These are phyloP conservation scores for Strigamia crassipes DNA, from an alignment of 2,888 invertebrate genomes.

Conservation along the genomic window DNA sequence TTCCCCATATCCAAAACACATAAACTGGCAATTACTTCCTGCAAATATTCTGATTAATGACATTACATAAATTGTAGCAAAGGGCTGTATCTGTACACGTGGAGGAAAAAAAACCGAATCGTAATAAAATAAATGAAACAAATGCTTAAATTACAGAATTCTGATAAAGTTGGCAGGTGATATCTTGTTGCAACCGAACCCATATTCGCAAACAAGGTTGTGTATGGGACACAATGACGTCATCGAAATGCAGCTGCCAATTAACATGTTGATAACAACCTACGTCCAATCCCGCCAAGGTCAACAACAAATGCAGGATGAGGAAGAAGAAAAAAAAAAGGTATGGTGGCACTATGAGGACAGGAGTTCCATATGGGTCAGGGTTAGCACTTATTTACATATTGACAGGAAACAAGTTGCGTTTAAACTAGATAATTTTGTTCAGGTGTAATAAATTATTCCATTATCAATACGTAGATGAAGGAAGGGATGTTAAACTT, in stretches of 20 bases:
- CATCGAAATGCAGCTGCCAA: not conserved
- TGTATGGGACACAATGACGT: slow-evolving; percentile 1
- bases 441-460: not conserved
- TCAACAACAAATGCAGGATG: slow-evolving; percentile 10
- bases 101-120: not conserved
- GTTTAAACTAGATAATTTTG: slow-evolving; percentile 6
- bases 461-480: no score
- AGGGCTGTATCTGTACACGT: slow-evolving; percentile 7
- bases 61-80: slow-evolving; percentile 7
- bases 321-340: slow-evolving; percentile 33
- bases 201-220: not conserved
- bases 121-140: not conserved
- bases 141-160: not conserved
- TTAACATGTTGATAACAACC: not conserved
- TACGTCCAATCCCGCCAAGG: not conserved
- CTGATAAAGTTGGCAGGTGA: not conserved
- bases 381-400: not conserved
- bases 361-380: slow-evolving; percentile 25
- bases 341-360: slow-evolving; percentile 31
- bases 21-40: not conserved
- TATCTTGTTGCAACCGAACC: not conserved
- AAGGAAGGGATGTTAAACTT: no score
- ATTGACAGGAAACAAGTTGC: slow-evolving; percentile 31
- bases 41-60: not conserved
- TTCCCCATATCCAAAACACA: not conserved